Evolutionary conservation across 1,140 invertebrate species (phyloP).

Genomic region (Tribolium madens): DNA sequence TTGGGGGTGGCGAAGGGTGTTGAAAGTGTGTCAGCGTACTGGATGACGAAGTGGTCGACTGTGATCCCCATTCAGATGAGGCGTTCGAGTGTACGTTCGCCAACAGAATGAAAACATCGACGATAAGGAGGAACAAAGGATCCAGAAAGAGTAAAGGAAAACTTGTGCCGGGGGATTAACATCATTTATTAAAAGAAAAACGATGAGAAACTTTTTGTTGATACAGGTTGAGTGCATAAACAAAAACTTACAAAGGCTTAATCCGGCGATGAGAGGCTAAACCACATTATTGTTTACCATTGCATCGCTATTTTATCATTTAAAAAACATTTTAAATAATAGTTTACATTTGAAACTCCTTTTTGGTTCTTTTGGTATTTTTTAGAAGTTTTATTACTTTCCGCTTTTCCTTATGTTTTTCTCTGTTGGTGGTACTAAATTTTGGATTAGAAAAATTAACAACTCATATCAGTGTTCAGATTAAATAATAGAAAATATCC

Average conservation of each 20-base stretch:
- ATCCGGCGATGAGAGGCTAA: background rate
- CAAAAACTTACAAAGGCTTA: conserved; percentile 6
- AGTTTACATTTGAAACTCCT: no score
- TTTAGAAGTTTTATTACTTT: no score
- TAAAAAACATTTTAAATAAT: no score
- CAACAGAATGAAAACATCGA: conserved; percentile 20
- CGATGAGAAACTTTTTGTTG: conserved; percentile 17
- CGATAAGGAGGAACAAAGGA: conserved; percentile 17
- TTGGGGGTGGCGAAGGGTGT: conserved; percentile 20
- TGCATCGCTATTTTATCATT: no score
- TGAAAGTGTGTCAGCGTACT: conserved; percentile 24
- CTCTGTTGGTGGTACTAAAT: no score
- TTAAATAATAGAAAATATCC: no score
- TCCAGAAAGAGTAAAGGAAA: conserved; percentile 8
- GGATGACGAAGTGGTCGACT: conserved; percentile 27
- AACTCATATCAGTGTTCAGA: no score
- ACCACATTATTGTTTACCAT: no score
- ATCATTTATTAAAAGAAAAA: conserved; percentile 34
- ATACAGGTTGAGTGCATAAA: background rate
- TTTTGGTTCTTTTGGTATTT: no score
- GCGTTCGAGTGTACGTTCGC: conserved; percentile 33
- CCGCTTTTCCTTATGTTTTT: no score
- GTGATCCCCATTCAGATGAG: conserved; percentile 36
- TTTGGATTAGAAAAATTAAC: no score
- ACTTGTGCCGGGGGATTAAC: conserved; percentile 24